phyloP scores from a whole-genome alignment of 2,888 invertebrate genomes.

The Platycheirus rosarum region DNA sequence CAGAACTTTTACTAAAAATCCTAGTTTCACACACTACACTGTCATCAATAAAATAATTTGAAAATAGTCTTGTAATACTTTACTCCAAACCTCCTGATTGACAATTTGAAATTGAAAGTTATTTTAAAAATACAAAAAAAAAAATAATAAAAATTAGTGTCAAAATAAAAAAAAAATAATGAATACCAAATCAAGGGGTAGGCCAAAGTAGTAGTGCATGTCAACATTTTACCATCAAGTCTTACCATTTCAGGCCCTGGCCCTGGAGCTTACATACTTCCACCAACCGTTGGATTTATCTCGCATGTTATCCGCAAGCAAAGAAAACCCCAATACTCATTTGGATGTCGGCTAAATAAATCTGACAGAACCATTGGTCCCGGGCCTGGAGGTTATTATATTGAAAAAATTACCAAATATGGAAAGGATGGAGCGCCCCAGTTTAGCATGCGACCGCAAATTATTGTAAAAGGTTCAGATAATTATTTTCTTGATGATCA shows the following conservation, averaged over 20 bases:
- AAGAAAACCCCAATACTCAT: slow-evolving; percentile 81
- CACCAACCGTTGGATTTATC: slow-evolving; percentile 84
- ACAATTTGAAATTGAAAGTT: background rate
- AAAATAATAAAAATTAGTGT: slow-evolving; percentile 3
- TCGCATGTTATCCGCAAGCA: slow-evolving; percentile 84
- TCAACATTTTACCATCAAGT: background rate
- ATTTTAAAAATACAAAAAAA: background rate
- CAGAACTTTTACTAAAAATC: no score
- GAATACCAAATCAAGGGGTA: slow-evolving; percentile 50
- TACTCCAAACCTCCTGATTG: background rate
- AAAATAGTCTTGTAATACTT: background rate
- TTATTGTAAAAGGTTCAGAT: slow-evolving; percentile 18
- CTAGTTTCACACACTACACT: no score
- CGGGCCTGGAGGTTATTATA: slow-evolving; percentile 79
- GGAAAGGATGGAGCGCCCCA: slow-evolving; percentile 71
- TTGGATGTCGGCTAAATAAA: slow-evolving; percentile 76
- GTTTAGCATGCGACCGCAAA: slow-evolving; percentile 40
- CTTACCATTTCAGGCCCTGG: slow-evolving; percentile 45
- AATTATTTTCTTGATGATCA: background rate
- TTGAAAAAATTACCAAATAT: slow-evolving; percentile 78
- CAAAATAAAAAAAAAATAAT: slow-evolving; percentile 29
- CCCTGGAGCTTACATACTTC: slow-evolving; percentile 83
- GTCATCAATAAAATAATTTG: no score
- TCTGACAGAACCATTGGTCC: slow-evolving; percentile 76
- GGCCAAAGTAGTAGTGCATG: background rate